A percentile compares a stretch with the other conserved stretches of the same genome.
Evolutionary conservation across 2,888 invertebrate genomes (phyloP).

Genomic region (Agrypnus murinus): DNA sequence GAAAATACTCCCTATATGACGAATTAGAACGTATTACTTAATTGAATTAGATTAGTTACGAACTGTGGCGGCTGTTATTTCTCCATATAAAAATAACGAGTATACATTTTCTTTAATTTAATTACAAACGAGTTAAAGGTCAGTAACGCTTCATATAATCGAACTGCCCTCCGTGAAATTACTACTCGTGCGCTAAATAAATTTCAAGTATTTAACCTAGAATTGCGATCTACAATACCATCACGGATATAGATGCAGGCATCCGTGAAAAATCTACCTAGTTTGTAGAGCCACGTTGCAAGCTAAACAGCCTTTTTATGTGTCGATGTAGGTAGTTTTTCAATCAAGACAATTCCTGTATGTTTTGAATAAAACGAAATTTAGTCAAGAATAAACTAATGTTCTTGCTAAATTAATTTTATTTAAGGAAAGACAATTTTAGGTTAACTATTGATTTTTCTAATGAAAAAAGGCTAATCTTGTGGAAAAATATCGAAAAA

Average conservation of each 20-base stretch:
- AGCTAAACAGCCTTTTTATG: slow-evolving; percentile 21
- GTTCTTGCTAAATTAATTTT: no score
- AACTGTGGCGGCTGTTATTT: slow-evolving; percentile 1
- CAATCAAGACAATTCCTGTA: slow-evolving; percentile 26
- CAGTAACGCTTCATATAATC: slow-evolving; percentile 15
- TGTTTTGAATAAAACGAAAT: slow-evolving; percentile 24
- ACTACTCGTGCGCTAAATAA: slow-evolving; percentile 21
- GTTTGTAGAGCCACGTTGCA: slow-evolving; percentile 7
- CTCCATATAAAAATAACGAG: slow-evolving; percentile 13
- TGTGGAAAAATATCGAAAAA: no score
- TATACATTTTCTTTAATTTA: slow-evolving; percentile 24
- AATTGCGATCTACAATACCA: slow-evolving; percentile 11
- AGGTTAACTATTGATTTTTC: no score
- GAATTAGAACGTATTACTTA: slow-evolving; percentile 16
- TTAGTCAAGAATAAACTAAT: slow-evolving; percentile 9
- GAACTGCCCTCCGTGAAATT: slow-evolving; percentile 22
- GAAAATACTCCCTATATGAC: slow-evolving; percentile 13
- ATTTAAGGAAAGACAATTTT: no score
- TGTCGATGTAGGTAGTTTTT: slow-evolving; percentile 22
- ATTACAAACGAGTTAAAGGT: slow-evolving; percentile 14
- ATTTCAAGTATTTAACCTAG: slow-evolving; percentile 23
- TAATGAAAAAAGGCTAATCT: no score
- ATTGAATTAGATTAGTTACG: slow-evolving; percentile 23
- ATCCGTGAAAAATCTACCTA: slow-evolving; percentile 22
- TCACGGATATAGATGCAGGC: slow-evolving; percentile 25